Evolutionary conservation across 2,113 vertebrate species (phyloP), one percentile per base, ranked within the genome.

Genomic region (Alosa alosa): DNA sequence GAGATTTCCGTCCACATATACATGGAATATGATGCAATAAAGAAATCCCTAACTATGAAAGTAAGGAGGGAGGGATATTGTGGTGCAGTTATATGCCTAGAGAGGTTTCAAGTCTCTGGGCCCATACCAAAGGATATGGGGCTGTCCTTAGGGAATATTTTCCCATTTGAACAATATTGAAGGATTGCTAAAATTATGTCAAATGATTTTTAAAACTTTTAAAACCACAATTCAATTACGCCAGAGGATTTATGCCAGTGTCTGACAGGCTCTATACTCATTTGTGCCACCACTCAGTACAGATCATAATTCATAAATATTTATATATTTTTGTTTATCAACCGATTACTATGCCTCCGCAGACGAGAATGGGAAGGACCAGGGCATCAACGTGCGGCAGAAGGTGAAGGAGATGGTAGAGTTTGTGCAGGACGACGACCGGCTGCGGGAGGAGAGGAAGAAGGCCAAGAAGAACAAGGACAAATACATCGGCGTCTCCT

Each of bases 381-480:
- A 99, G 93, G 98, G 98, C 88, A 96, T 99, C 92, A 99, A 99
- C 85, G 98, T 99, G 88, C 97, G 98, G 84, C 98, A 99, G 93
- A 99, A 99, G 91, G 98, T 99, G 83, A 99, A 99, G 91, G 98
- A 99, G 92, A 97, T 99, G 96, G 97, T 99, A 88, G 98, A 99
- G 90, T 99, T 99, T 89, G 96, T 97, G 86, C 98, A 99, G 90
- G 98, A 99, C 13, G 98, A 99, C 1, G 98, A 99, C 91, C 94
- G 97, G 86, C 95, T 99, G 81, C 95, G 98, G 89, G 98, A 99
- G 88, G 98, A 99, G 91, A 95, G 97, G 89, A 99, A 99, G 94
- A 99, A 99, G 91, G 98, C 98, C 18, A 99, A 99, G 95, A 99
- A 98, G 94, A 99, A 99, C 96, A 99, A 99, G 94, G 98, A 99